Base-by-base conservation (phyloP, 1,140 invertebrate genomes). In the Drosophila parabipectinata region DNA sequence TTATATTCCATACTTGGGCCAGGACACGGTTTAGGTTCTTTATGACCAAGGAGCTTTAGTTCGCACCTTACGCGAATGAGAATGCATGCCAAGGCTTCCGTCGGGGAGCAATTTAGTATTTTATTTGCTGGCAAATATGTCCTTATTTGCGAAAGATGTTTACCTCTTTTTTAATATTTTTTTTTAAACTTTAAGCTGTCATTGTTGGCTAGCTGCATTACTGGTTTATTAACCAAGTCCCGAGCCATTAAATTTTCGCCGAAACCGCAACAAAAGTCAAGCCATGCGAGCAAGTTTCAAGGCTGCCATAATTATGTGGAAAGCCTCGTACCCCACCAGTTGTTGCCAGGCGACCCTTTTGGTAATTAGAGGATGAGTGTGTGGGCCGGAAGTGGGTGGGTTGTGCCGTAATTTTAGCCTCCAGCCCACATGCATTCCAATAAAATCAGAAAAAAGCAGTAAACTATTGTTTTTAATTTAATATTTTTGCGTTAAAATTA, bases 281-380 rank as follows among this genome's bases (percentile, higher is more conserved):
- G 66, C 51, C 24, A 50, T 69, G 67, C 53, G 64, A 57, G 28
- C 30, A 30, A 57, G 51, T 69, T 71, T 69, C 67, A 69, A 69
- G 67, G 67, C 44, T 71, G 52, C 6, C 67, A 71, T 69, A 69
- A 71, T 69, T 71, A 69, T 44, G 45, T 52, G 52, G 6, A 24
- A 18, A 28, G 6, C 14, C 52, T 41, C 41, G 18, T 48, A 24
- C 32, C 32, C 9, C 14, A 34, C 37, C 34, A 44, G 41, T 6
- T 24, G 62, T 30, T 60, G 57, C 15, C 24, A 21, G n/a, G 32
- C 26, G 21, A 44, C 34, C 34, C 26, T 26, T 58, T 64, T 69
- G 64, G 52, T 69, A 71, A 71, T 71, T 57, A 57, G 44, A 57
- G 52, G 64, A 69, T 69, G 63, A 69, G 64, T 69, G 52, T 56